Evolutionary conservation across 2,888 invertebrate genomes (phyloP), one percentile per base, ranked within the genome.

Genomic region (Eupithecia pulchellata): DNA sequence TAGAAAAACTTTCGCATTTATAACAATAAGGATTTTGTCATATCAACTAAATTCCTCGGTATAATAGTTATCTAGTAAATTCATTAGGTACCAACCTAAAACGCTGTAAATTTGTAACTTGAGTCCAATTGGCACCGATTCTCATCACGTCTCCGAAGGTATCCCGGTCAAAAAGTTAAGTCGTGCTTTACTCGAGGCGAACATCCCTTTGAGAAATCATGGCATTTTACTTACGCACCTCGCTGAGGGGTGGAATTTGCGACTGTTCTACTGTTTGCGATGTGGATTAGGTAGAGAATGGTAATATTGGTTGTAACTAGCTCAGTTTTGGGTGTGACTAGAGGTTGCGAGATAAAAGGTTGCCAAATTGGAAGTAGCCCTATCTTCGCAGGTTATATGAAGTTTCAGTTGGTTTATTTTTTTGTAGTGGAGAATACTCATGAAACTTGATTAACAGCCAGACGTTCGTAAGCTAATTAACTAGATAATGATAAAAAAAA

Each of bases 181-280:
- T 92, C 92, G 91, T 92, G 92, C 92, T 91, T 88, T 78, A 78
- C 78, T 73, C 75, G 69, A 64, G 67, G 71, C 88, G 89, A 88
- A 90, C 91, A 90, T 90, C 88, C 92, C 92, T 91, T 88, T 89
- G 92, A 91, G 92, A 92, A 92, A 92, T 92, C 92, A 92, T 90
- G 86, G 86, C 79, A 84, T 89, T 89, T 89, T 88, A 88, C 88
- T 88, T 82, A 80, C 79, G 76, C 78, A 76, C 77, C 77, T 77
- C 73, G 75, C 81, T 81, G 79, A 83, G 71, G 60, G 32, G 58
- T 25, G 69, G 82, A 85, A 84, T 82, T 80, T 80, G 79, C 75
- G 61, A 61, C 68, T 69, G 64, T 76, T 71, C 74, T 58, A 61
- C 68, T 69, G 64, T 76, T 73, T 75, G 64, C 68, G 30, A 20